Evolutionary conservation across 2,113 vertebrate genomes (phyloP), one percentile per base, ranked within the genome.

Genomic region (Beaufortia kweichowensis): DNA sequence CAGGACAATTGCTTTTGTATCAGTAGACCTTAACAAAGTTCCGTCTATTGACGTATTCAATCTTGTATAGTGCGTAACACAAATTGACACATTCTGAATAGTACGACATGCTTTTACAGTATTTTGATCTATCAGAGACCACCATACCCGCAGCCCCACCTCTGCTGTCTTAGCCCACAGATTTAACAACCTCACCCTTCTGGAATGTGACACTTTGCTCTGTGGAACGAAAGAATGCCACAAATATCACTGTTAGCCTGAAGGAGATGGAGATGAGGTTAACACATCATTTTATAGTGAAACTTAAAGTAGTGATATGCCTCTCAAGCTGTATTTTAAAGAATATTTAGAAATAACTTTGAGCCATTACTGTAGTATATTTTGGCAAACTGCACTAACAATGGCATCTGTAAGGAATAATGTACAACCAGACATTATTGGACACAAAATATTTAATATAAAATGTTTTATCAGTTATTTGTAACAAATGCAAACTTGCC

Each of bases 201-300:
- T 21, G 86, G 84, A 86, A 89, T 86, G 83, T 88, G 79, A 86
- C 87, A 79, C 87, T 83, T 87, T 75, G 56, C 28, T 12, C 10
- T 26, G 21, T 79, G 84, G 84, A 90, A 89, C 85, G 77, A 63
- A 79, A 80, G 83, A 82, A 75, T 76, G 75, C 81, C 71, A 67
- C 83, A 77, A 76, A 75, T 59, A 23, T 76, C 80, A 81, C 81
- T 61, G 85, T 87, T 84, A 81, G 79, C 79, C 74, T 28, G 7
- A 41, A 26, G 65, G 50, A 79, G 71, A 64, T 31, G 3, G 4
- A 33, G 77, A 31, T 73, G 59, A 67, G n/a, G 48, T 62, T 41
- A 53, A 1, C n/a, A 35, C 26, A 23, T 67, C 65, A 23, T 62
- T 43, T 46, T 55, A 12, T 4, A 59, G 33, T n/a, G 35, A 17